Evolutionary conservation across 2,797 vertebrate species (phyloP).

Genomic region (Heterohyrax brucei): DNA sequence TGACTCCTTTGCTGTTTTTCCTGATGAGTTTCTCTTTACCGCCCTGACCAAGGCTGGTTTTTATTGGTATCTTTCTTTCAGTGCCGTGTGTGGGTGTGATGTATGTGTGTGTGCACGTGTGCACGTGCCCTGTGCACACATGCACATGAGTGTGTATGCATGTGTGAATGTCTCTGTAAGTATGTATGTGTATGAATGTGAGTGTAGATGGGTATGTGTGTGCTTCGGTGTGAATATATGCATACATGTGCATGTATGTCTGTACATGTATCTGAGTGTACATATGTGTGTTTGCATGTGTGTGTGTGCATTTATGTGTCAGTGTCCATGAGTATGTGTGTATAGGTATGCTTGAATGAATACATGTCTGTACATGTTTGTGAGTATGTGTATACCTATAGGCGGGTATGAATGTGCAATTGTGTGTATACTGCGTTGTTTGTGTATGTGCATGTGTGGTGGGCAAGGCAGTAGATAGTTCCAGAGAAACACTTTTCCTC

Average conservation of each 20-base stretch:
- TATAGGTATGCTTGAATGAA: too few relatives aligned
- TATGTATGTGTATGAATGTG: not conserved
- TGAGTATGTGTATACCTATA: not conserved
- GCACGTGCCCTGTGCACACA: too few relatives aligned
- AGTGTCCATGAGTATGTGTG: too few relatives aligned
- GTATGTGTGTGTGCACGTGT: rapidly evolving
- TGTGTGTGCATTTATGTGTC: too few relatives aligned
- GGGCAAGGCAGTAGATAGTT: not conserved
- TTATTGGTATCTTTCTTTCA: not conserved
- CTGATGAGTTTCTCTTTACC: not conserved
- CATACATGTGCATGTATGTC: too few relatives aligned
- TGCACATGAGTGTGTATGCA: too few relatives aligned
- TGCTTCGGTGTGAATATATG: not conserved
- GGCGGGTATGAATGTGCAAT: not conserved
- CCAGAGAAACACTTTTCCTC: not conserved
- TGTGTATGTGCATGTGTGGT: not conserved
- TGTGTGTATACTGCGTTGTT: not conserved
- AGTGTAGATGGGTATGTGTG: too few relatives aligned
- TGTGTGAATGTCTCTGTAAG: not conserved
- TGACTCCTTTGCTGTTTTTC: not conserved
- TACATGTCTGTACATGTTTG: not conserved
- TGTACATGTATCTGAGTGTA: not conserved
- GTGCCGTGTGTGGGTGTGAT: not conserved
- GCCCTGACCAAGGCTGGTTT: not conserved
- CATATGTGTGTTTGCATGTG: not conserved